Evolutionary conservation across 2,113 vertebrate genomes (phyloP).

Genomic region (Uria lomvia): DNA sequence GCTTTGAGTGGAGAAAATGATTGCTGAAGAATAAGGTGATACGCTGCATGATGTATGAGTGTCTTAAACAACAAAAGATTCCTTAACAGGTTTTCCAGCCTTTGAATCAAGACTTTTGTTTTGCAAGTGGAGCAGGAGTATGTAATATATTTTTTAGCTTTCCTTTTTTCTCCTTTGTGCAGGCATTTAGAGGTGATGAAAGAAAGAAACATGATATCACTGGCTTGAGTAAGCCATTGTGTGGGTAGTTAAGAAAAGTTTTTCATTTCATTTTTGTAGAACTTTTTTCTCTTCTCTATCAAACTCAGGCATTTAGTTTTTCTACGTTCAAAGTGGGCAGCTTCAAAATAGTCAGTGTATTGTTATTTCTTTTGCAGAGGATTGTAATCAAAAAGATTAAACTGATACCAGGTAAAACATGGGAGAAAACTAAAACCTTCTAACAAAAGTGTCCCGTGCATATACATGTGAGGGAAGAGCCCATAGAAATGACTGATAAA

Average conservation of each 20-base stretch:
- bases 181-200: constrained; percentile 22
- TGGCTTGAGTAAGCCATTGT: constrained; percentile 17
- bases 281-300: not conserved
- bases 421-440: not conserved
- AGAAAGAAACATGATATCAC: constrained; percentile 15
- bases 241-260: constrained; percentile 32
- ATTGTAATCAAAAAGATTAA: constrained; percentile 14
- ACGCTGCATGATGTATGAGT: constrained; percentile 23
- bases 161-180: constrained; percentile 19
- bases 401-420: not conserved
- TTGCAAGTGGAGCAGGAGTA: not conserved
- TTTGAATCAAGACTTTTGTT: constrained; percentile 27
- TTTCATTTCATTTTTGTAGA: constrained; percentile 20
- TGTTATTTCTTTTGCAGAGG: constrained; percentile 4
- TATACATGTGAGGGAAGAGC: not conserved
- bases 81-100: not conserved
- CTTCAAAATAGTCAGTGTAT: not conserved
- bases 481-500: not conserved
- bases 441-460: not conserved
- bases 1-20: not conserved
- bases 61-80: constrained; percentile 46
- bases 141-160: constrained; percentile 15
- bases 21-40: not conserved
- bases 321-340: not conserved
- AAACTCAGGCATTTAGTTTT: not conserved